Evolutionary conservation across 2,888 invertebrate species (phyloP).

Genomic region (Clepsis dumicolana): DNA sequence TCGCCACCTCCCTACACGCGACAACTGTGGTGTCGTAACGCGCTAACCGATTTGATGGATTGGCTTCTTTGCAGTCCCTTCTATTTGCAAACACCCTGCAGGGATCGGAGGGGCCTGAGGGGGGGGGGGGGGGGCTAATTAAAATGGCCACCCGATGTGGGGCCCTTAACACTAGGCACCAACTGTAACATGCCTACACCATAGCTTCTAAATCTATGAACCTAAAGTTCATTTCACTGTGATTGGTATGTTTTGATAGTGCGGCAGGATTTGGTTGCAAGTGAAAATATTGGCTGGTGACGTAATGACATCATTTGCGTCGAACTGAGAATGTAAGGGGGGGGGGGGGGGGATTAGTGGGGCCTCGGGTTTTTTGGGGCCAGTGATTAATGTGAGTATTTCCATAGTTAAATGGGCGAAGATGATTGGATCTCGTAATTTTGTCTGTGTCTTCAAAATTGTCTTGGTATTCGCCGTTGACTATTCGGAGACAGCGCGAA

Average conservation of each 20-base stretch:
- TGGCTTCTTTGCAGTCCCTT: constrained; percentile 84
- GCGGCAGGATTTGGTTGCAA: constrained; percentile 50
- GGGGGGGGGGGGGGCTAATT: constrained; percentile 72
- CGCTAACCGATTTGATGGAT: constrained; percentile 85
- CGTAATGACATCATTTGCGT: constrained; percentile 52
- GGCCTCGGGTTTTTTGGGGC: constrained; percentile 40
- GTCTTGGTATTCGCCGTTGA: too few species aligned
- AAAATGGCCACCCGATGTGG: constrained; percentile 76
- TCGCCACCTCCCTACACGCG: constrained; percentile 63
- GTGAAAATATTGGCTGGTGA: constrained; percentile 59
- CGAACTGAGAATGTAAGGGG: constrained; percentile 42
- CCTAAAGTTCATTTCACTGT: constrained; percentile 52
- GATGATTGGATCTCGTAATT: neutral
- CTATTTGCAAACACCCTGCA: constrained; percentile 85
- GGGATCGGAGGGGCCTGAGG: constrained; percentile 48
- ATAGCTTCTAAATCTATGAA: neutral
- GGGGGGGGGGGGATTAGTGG: constrained; percentile 32
- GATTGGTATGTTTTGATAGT: constrained; percentile 20
- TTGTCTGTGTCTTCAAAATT: neutral
- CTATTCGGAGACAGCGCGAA: too few species aligned
- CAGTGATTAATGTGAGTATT: constrained; percentile 37
- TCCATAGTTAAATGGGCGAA: constrained; percentile 15
- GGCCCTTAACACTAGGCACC: constrained; percentile 46
- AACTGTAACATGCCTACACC: constrained; percentile 2
- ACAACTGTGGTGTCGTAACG: constrained; percentile 83